Conservation (phyloP, 2,113 vertebrate species). For the Notiomystis cincta region DNA sequence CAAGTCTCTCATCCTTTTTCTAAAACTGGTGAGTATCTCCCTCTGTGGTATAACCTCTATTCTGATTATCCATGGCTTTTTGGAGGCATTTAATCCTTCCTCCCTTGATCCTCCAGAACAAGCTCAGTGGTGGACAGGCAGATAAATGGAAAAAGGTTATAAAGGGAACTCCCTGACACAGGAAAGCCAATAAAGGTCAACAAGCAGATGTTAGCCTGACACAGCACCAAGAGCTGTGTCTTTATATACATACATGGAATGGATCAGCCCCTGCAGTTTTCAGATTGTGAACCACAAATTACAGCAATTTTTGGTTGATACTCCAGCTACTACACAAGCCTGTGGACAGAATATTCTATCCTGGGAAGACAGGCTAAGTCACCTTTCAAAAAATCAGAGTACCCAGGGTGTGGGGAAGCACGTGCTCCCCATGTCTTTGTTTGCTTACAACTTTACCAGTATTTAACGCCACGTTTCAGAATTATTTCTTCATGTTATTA, state of each 20-base stretch:
- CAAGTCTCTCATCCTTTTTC: neutral
- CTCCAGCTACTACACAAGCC: neutral
- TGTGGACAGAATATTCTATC: neutral
- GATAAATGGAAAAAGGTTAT: neutral
- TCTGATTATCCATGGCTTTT: neutral
- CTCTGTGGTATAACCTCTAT: neutral
- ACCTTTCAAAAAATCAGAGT: neutral
- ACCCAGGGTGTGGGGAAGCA: neutral
- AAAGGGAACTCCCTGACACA: neutral
- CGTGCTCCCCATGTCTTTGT: neutral
- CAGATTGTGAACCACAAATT: neutral
- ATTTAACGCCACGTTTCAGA: neutral
- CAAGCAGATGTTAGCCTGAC: neutral
- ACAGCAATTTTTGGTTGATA: neutral
- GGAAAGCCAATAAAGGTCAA: neutral
- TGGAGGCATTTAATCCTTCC: neutral
- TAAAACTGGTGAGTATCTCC: neutral
- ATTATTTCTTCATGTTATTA: neutral
- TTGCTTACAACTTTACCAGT: neutral
- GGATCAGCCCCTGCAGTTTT: neutral
- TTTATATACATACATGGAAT: neutral
- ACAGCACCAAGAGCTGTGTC: neutral
- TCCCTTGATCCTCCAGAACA: neutral
- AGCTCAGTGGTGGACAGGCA: neutral
- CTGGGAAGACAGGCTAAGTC: neutral